Conservation (phyloP, 2,888 invertebrate genomes). For the Junonia oenone region DNA sequence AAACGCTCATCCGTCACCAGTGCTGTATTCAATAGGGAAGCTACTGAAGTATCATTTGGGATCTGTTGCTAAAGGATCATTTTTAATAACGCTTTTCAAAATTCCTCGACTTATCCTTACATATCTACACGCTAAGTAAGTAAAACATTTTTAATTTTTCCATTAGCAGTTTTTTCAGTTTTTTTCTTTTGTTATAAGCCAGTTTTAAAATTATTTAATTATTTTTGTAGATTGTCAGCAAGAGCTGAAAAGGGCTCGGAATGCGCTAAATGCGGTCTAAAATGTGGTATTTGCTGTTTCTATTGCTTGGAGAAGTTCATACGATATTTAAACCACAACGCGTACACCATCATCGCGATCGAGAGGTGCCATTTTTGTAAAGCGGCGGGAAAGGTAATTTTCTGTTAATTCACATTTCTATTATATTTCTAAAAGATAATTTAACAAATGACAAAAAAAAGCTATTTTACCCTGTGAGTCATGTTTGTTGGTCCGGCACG, state of each 20-base stretch:
- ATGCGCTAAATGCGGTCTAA: slow-evolving; percentile 86
- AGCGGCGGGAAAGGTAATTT: slow-evolving; percentile 89
- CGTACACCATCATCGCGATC: slow-evolving; percentile 95
- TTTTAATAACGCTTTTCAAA: slow-evolving; percentile 95
- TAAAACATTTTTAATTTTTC: not conserved
- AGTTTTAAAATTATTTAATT: not conserved
- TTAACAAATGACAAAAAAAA: no score
- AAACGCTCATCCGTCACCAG: slow-evolving; percentile 83
- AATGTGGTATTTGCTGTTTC: slow-evolving; percentile 93
- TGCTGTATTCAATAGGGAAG: slow-evolving; percentile 85
- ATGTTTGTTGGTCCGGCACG: no score
- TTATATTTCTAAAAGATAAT: no score
- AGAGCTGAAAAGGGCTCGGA: slow-evolving; percentile 86
- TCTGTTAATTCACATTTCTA: no score
- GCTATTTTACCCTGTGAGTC: no score
- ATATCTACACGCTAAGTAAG: slow-evolving; percentile 91
- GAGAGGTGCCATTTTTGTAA: slow-evolving; percentile 94
- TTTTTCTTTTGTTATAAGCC: not conserved
- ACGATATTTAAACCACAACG: slow-evolving; percentile 95
- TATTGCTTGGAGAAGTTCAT: slow-evolving; percentile 95
- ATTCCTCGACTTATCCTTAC: slow-evolving; percentile 92
- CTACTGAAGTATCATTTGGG: slow-evolving; percentile 94
- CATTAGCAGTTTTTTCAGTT: not conserved
- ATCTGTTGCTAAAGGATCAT: slow-evolving; percentile 95
- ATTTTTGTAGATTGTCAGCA: slow-evolving; percentile 77